phyloP scores from a whole-genome alignment of 2,888 invertebrate species.

The Microctonus aethiopoides region DNA sequence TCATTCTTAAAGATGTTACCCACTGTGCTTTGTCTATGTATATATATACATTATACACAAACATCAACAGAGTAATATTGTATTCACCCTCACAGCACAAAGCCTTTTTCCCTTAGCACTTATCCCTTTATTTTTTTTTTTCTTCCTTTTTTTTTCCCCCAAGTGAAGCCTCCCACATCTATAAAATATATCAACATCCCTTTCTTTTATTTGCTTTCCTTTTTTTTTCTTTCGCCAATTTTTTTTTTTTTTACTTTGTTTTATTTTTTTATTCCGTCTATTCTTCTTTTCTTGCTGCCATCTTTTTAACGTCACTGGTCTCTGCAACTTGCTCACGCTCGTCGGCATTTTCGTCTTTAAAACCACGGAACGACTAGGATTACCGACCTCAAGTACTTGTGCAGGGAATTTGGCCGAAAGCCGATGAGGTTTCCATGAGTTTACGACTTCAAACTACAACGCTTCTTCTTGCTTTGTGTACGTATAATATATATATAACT shows the following conservation, averaged over 20 bases:
- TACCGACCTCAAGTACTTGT: constrained; percentile 49
- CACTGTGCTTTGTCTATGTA: neutral
- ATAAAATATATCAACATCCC: constrained; percentile 8
- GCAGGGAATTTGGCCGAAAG: constrained; percentile 46
- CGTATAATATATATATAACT: neutral
- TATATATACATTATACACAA: neutral
- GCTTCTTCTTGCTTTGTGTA: neutral
- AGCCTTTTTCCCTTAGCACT: neutral
- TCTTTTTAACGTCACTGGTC: constrained; percentile 11
- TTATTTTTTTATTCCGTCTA: neutral
- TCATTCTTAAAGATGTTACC: neutral
- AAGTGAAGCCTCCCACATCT: constrained; percentile 14
- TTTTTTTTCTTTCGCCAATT: neutral
- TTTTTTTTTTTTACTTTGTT: neutral
- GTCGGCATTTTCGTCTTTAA: constrained; percentile 34
- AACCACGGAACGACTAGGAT: constrained; percentile 49
- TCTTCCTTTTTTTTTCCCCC: neutral
- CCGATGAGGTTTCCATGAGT: constrained; percentile 42
- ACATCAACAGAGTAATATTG: neutral
- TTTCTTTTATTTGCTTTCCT: neutral
- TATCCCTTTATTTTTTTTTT: constrained; percentile 1
- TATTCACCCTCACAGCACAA: neutral
- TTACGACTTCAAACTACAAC: constrained; percentile 34
- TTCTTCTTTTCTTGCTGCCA: neutral
- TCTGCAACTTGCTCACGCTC: constrained; percentile 21